Evolutionary conservation across 2,888 invertebrate species (phyloP).

Genomic region (Agrotis puta): DNA sequence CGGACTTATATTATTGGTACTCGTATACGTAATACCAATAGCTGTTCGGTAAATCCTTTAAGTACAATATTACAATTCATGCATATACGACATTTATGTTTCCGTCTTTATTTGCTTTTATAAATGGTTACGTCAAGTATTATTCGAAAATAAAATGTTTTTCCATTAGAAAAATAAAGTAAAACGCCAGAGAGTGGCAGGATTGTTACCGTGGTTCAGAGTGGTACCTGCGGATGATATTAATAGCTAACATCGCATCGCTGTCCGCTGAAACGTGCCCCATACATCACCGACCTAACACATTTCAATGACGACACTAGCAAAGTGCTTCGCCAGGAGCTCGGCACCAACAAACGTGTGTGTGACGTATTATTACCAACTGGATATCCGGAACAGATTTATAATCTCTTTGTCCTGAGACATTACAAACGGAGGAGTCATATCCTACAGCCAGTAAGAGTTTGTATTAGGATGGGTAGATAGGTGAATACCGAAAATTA

Average conservation of each 20-base stretch:
- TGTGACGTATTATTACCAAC: constrained; percentile 41
- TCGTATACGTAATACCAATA: too few species aligned
- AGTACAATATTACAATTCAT: constrained; percentile 15
- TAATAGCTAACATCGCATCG: constrained; percentile 56
- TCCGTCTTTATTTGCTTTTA: constrained; percentile 11
- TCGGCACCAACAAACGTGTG: constrained; percentile 47
- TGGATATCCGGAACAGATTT: constrained; percentile 48
- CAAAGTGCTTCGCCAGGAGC: constrained; percentile 48
- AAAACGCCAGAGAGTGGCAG: constrained; percentile 30
- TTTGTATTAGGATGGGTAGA: not conserved
- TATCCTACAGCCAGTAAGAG: not conserved
- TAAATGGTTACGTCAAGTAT: constrained; percentile 16
- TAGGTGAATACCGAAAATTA: not conserved
- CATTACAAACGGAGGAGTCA: constrained; percentile 1
- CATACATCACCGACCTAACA: constrained; percentile 55
- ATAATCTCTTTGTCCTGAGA: constrained; percentile 37
- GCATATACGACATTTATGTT: not conserved
- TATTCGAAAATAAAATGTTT: constrained; percentile 11
- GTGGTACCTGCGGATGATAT: constrained; percentile 47
- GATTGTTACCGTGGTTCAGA: constrained; percentile 21
- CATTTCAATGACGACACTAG: constrained; percentile 56
- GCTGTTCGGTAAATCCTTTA: constrained; percentile 1
- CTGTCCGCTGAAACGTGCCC: constrained; percentile 45
- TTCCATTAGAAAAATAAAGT: constrained; percentile 14
- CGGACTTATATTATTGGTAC: constrained; percentile 10